Base-by-base conservation (phyloP, 2,888 invertebrate genomes). In the Caenorhabditis japonica region DNA sequence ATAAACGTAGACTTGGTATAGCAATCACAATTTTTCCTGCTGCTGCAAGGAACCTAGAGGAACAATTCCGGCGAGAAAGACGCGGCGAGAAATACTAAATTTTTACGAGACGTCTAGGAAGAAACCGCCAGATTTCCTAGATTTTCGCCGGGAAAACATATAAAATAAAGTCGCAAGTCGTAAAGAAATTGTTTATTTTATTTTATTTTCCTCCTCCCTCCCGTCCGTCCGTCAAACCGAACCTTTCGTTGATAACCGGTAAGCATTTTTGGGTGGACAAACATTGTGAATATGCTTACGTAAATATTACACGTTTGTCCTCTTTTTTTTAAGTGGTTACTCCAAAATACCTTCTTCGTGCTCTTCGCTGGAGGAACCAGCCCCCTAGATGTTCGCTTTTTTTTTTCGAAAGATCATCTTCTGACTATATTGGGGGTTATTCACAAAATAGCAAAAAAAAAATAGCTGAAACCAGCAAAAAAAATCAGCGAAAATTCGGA, bases 161-260 rank as follows among this genome's bases (percentile, higher is more conserved):
- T 13, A 39, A 34, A 52, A 46, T 27, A 36, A 36, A 34, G 61
- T 43, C 25, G 44, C 19, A 43, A 27, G 33, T 49, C 2, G 33
- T 27, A 52, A 52, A 52, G 30, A 51, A 51, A 41, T 56, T 30
- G 30, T 39, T 39, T 39, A 39, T 64, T 55, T 64, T 44, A 47
- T 64, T 53, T 46, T 55, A 39, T 53, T 64, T 47, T 47, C 53
- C n/a, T n/a, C n/a, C n/a, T n/a, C n/a, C n/a, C n/a, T n/a, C n/a
- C n/a, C n/a, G n/a, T n/a, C n/a, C n/a, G n/a, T n/a, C n/a, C n/a
- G n/a, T n/a, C n/a, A n/a, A n/a, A n/a, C n/a, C 55, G 62, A 64
- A 64, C 62, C 56, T 10, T 30, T n/a, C n/a, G 30, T 10, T 58
- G 51, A 66, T 58, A 66, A 58, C 56, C 58, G 56, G 58, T 52